phyloP scores from a whole-genome alignment of 2,888 invertebrate species.

The Noctua janthina region DNA sequence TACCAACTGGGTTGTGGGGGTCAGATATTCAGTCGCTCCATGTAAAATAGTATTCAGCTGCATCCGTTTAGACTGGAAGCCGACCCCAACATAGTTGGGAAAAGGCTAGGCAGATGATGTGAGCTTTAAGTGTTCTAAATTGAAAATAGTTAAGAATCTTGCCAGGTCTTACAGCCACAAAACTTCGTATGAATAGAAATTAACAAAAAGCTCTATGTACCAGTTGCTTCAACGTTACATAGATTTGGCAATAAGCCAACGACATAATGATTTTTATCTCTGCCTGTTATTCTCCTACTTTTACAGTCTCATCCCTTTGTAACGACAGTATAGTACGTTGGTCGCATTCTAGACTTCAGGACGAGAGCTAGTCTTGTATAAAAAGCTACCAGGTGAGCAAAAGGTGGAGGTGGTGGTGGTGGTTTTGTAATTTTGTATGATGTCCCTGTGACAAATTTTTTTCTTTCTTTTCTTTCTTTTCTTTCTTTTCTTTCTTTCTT shows the following conservation, averaged over 20 bases:
- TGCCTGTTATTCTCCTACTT: background rate
- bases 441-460: no score
- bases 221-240: conserved; percentile 29
- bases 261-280: background rate
- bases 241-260: conserved; percentile 19
- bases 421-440: no score
- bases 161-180: background rate
- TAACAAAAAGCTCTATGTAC: conserved; percentile 2
- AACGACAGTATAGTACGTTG: background rate
- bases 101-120: background rate
- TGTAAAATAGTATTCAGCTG: background rate
- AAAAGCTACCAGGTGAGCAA: background rate
- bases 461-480: no score
- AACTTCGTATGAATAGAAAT: conserved; percentile 6
- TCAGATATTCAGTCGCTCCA: background rate
- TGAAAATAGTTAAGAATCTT: background rate
- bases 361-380: background rate
- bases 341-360: background rate
- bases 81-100: background rate
- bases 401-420: no score
- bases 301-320: background rate
- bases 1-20: no score
- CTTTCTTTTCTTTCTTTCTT: no score
- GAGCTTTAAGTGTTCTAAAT: background rate
- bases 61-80: background rate